Evolutionary conservation across 2,888 invertebrate genomes (phyloP).

Genomic region (Acheta domesticus): DNA sequence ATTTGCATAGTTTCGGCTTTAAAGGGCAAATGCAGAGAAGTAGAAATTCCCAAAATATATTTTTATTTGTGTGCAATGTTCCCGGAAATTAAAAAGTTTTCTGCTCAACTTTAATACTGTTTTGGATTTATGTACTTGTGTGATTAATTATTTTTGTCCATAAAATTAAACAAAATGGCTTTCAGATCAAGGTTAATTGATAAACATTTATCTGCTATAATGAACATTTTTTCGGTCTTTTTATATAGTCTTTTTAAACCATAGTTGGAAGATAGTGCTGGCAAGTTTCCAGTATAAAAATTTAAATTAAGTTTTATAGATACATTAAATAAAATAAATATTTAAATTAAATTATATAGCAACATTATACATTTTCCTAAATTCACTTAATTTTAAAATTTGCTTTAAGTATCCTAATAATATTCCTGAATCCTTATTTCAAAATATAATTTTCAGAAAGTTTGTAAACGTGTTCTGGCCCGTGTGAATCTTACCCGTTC

Average conservation of each 20-base stretch:
- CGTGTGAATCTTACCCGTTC: neutral
- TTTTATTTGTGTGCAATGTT: neutral
- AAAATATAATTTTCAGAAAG: neutral
- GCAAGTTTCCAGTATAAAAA: neutral
- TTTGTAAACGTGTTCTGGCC: neutral
- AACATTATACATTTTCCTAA: neutral
- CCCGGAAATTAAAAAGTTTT: neutral
- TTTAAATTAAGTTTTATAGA: neutral
- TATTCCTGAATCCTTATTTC: neutral
- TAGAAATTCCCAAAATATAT: neutral
- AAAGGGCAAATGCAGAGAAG: neutral
- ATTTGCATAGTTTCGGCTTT: neutral
- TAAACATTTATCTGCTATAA: neutral
- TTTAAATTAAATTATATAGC: neutral
- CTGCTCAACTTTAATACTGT: neutral
- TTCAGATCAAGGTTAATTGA: neutral
- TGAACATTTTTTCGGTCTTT: neutral
- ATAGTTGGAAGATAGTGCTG: neutral
- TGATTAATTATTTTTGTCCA: neutral
- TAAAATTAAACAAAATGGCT: neutral
- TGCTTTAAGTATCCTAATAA: neutral
- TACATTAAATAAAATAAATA: neutral
- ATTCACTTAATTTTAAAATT: neutral
- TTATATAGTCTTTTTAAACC: neutral
- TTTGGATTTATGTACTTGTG: neutral